Evolutionary conservation across 2,888 invertebrate species (phyloP).

Genomic region (Sphaerophoria taeniata): DNA sequence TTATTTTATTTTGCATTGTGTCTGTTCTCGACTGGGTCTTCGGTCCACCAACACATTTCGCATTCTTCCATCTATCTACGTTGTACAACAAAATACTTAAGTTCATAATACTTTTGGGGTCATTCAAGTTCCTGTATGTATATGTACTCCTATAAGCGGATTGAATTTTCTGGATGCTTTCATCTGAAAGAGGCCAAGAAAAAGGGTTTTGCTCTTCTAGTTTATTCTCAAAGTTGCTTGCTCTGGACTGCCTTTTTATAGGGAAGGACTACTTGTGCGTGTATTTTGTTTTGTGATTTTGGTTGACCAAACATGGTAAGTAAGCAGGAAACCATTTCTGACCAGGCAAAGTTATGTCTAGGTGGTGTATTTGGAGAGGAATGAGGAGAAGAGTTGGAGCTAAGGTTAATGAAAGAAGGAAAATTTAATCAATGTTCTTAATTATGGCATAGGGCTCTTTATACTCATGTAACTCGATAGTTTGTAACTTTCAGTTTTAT

Average conservation of each 20-base stretch:
- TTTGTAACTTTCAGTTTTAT: too few species aligned
- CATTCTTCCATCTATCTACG: conserved; percentile 59
- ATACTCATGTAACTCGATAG: conserved; percentile 16
- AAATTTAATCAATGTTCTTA: conserved; percentile 74
- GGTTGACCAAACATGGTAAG: conserved; percentile 47
- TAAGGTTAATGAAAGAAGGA: conserved; percentile 73
- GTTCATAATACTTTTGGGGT: conserved; percentile 74
- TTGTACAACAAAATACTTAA: conserved; percentile 73
- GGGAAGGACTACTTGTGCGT: background rate
- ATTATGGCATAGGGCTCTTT: conserved; percentile 63
- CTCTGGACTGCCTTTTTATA: background rate
- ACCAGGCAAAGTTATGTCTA: conserved; percentile 48
- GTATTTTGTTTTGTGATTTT: conserved; percentile 20
- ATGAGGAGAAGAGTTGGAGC: conserved; percentile 36
- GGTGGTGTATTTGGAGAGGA: conserved; percentile 16
- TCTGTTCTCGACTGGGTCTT: conserved; percentile 3
- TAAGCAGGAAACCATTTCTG: conserved; percentile 44
- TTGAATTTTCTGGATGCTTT: conserved; percentile 74
- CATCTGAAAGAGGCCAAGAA: conserved; percentile 54
- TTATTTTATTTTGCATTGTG: conserved; percentile 63
- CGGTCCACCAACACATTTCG: conserved; percentile 10
- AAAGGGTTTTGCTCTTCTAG: conserved; percentile 44
- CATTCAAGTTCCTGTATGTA: conserved; percentile 65
- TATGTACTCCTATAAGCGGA: conserved; percentile 66
- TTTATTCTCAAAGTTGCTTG: background rate